These are phyloP conservation scores for Nanger granti DNA, from an alignment of 2,113 vertebrate species.

Conservation along the genomic window DNA sequence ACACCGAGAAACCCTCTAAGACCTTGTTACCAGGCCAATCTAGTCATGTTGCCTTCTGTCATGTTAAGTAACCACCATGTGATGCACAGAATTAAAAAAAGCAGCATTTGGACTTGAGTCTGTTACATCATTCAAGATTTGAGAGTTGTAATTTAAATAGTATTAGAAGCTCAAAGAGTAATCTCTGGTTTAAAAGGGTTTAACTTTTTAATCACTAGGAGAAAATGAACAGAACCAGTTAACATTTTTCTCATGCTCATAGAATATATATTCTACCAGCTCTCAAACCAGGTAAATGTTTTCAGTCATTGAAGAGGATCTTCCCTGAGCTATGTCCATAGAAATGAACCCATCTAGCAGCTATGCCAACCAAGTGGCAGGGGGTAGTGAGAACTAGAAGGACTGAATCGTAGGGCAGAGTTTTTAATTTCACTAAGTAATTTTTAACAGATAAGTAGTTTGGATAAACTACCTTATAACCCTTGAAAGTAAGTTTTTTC, in stretches of 20 bases:
- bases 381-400: background rate
- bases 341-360: background rate
- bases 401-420: background rate
- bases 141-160: conserved; percentile 61
- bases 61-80: background rate
- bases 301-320: background rate
- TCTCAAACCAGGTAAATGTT: background rate
- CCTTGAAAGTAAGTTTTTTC: background rate
- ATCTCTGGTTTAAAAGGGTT: conserved; percentile 51
- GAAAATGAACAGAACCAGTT: background rate
- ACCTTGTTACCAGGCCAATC: background rate
- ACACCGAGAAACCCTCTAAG: background rate
- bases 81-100: background rate
- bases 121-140: conserved; percentile 33
- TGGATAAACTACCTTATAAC: background rate
- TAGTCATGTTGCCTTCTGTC: background rate
- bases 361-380: background rate
- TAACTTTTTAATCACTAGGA: conserved; percentile 48
- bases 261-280: background rate
- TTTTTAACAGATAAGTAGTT: background rate
- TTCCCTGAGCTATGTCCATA: background rate
- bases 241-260: background rate
- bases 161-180: conserved; percentile 46
- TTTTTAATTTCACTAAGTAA: background rate
- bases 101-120: background rate